Evolutionary conservation across 2,888 invertebrate genomes (phyloP), one percentile per base, ranked within the genome.

Genomic region (Pollenia griseotomentosa): DNA sequence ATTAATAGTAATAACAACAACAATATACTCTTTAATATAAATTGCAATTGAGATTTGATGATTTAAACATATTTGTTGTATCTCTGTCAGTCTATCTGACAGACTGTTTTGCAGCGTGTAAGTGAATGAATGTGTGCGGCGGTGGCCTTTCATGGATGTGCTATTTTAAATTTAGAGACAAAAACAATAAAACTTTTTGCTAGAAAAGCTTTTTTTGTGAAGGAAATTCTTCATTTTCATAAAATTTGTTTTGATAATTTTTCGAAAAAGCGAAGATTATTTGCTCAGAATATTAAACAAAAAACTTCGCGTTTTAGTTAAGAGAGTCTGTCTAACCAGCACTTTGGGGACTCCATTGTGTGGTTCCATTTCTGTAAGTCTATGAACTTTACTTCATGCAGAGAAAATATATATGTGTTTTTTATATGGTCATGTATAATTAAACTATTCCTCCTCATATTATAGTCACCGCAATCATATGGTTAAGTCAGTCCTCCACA

Each of bases 41-140:
- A 85, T 65, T 70, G 70, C 74, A 68, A 61, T 73, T 78, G 61
- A 48, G 57, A 59, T 85, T 70, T 65, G 46, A 79, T 66, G 66
- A 77, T 70, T 63, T 66, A 83, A 83, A 71, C 53, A 68, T 57
- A 61, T 59, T 71, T 65, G 48, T 23, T 57, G 23, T 33, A 33
- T 33, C 33, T 33, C 19, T 16, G 19, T 16, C 33, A 33, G 33
- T 33, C 33, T 33, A 33, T 33, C 33, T 46, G 23, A 16, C 61
- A 63, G 48, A 19, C 40, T 23, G 16, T 23, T 10, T 19, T 46
- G 44, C 14, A 23, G 44, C 61, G 73, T 12, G 33, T 6, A 33
- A 33, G 33, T 33, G 33, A 33, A 7, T 63, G 75, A 75, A 55
- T 57, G 63, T n/a, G 11, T 46, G 75, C 6, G 5, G 33, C 16